Conservation (phyloP, 2,888 invertebrate genomes). For the Mythimna pallens region DNA sequence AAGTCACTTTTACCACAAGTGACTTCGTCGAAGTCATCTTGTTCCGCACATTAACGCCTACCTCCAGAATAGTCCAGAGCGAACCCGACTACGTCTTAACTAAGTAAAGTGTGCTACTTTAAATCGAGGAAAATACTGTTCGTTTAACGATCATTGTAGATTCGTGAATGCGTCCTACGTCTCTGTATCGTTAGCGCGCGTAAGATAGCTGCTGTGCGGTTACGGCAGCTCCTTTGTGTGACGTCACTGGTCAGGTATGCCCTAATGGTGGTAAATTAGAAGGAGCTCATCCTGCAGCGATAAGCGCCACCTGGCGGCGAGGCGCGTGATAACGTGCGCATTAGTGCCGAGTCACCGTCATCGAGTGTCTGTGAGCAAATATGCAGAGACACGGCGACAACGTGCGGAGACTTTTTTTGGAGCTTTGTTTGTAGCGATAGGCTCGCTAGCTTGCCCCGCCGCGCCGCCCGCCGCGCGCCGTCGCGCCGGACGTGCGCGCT, state of each 20-base stretch:
- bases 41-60: neutral
- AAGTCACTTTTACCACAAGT: neutral
- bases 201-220: neutral
- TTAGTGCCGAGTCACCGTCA: constrained; percentile 28
- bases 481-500: constrained; percentile 64
- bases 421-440: constrained; percentile 59
- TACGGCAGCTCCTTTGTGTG: constrained; percentile 35
- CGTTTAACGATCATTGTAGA: neutral
- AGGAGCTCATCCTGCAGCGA: constrained; percentile 44
- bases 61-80: neutral
- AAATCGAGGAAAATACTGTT: neutral
- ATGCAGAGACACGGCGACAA: constrained; percentile 55
- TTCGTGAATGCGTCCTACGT: neutral
- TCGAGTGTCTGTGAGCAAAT: constrained; percentile 64
- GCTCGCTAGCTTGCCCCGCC: constrained; percentile 28
- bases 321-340: constrained; percentile 52
- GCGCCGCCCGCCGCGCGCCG: neutral
- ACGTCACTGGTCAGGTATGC: constrained; percentile 62
- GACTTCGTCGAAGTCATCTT: too few relatives aligned
- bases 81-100: neutral
- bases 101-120: neutral
- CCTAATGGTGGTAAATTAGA: constrained; percentile 64
- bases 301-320: constrained; percentile 60
- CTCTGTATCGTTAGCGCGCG: neutral
- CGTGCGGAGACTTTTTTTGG: constrained; percentile 55